Conservation (phyloP, 2,888 invertebrate species). For the Brachyptera putata region DNA sequence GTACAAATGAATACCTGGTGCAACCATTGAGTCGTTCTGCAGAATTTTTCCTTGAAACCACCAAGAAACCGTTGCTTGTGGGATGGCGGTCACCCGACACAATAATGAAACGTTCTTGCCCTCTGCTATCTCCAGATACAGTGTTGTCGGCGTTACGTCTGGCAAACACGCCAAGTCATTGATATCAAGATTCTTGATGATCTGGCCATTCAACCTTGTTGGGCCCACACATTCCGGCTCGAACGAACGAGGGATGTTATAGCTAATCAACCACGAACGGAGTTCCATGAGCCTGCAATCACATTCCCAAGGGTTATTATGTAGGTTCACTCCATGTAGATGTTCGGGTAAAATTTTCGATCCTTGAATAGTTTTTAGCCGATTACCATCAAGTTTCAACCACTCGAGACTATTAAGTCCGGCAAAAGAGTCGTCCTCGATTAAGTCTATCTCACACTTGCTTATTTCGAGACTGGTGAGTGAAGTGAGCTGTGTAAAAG, state of each 20-base stretch:
- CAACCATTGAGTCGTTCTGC: conserved; percentile 68
- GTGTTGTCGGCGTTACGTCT: conserved; percentile 68
- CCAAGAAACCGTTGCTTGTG: conserved; percentile 79
- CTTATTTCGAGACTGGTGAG: conserved; percentile 77
- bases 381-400: conserved; percentile 79
- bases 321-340: conserved; percentile 73
- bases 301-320: conserved; percentile 86
- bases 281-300: conserved; percentile 77
- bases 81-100: conserved; percentile 76
- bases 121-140: conserved; percentile 71
- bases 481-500: conserved; percentile 69
- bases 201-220: conserved; percentile 58
- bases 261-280: conserved; percentile 71
- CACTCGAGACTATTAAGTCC: conserved; percentile 78
- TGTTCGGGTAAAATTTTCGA: conserved; percentile 68
- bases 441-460: conserved; percentile 69
- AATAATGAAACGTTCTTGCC: conserved; percentile 77
- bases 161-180: conserved; percentile 79
- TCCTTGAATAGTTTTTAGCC: conserved; percentile 66
- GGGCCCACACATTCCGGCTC: conserved; percentile 76
- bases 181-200: conserved; percentile 62
- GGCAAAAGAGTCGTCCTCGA: conserved; percentile 76
- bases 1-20: conserved; percentile 61
- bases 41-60: conserved; percentile 60
- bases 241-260: conserved; percentile 70